phyloP scores from a whole-genome alignment of 2,113 vertebrate species.

The Centropristis striata region DNA sequence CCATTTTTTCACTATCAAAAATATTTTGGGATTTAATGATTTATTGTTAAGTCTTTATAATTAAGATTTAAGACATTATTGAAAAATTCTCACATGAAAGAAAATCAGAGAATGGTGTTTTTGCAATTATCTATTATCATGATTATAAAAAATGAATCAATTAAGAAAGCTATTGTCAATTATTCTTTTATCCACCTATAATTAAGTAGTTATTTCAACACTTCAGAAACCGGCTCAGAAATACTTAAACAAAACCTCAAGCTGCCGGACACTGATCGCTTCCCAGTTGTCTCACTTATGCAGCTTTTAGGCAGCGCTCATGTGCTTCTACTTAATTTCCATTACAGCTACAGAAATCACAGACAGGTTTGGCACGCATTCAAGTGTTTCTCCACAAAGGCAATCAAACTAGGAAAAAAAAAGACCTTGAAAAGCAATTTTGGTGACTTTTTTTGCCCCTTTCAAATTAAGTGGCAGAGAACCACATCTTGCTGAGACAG shows the following conservation, averaged over 20 bases:
- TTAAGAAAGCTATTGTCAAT: not conserved
- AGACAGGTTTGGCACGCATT: slow-evolving; percentile 30
- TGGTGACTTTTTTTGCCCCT: not conserved
- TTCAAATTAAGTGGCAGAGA: slow-evolving; percentile 44
- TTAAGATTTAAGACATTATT: too few species aligned
- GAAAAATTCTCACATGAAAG: too few species aligned
- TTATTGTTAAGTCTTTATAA: not conserved
- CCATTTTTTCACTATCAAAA: too few species aligned
- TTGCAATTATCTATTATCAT: too few species aligned
- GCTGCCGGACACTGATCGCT: not conserved
- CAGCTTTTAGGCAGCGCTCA: slow-evolving; percentile 18
- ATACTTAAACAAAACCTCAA: not conserved
- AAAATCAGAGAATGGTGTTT: too few species aligned
- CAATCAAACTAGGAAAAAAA: slow-evolving; percentile 21
- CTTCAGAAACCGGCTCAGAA: not conserved
- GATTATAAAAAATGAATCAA: not conserved
- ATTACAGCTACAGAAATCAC: slow-evolving; percentile 10
- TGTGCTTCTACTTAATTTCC: slow-evolving; percentile 31
- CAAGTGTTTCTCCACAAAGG: slow-evolving; percentile 32
- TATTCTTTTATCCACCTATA: not conserved
- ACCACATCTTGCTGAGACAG: slow-evolving; percentile 15
- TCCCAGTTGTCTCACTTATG: slow-evolving; percentile 17
- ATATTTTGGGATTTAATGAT: too few species aligned
- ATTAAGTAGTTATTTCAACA: not conserved
- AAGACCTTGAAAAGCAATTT: slow-evolving; percentile 6